These are phyloP conservation scores for Metaphire vulgaris DNA, from an alignment of 1,140 invertebrate genomes.

Conservation along the genomic window DNA sequence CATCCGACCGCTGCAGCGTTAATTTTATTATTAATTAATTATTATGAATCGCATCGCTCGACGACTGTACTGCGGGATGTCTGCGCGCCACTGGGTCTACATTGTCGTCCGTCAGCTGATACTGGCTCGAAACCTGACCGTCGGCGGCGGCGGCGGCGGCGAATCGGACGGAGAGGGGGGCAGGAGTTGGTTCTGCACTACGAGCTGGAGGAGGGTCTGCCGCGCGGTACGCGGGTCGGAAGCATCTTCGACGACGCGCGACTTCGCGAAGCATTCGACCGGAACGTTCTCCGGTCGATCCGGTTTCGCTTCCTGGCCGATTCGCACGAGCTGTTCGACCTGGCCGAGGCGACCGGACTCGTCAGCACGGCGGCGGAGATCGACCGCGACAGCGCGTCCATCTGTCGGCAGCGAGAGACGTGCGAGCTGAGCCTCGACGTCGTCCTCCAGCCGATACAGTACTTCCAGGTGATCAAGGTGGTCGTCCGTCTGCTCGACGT, in stretches of 20 bases:
- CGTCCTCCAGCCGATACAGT: constrained; percentile 3
- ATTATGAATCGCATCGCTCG: not conserved
- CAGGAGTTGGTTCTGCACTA: not conserved
- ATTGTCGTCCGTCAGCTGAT: not conserved
- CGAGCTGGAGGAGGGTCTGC: not conserved
- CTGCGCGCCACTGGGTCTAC: not conserved
- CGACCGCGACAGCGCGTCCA: constrained; percentile 19
- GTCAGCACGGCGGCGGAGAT: constrained; percentile 17
- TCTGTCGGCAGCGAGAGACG: constrained; percentile 6
- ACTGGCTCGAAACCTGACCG: not conserved
- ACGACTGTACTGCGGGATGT: too few species aligned
- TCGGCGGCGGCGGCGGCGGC: too few species aligned
- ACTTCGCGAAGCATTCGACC: not conserved
- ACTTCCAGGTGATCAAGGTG: constrained; percentile 19
- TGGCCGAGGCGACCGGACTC: constrained; percentile 15
- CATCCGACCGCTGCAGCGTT: not conserved
- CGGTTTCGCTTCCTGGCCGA: constrained; percentile 26
- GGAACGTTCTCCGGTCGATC: not conserved
- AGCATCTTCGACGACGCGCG: not conserved
- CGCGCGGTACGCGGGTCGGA: not conserved
- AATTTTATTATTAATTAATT: not conserved
- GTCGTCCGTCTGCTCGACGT: constrained; percentile 14
- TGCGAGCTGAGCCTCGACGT: constrained; percentile 23
- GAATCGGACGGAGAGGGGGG: too few species aligned
- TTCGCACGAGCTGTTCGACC: not conserved